Evolutionary conservation across 2,888 invertebrate species (phyloP), one percentile per base, ranked within the genome.

Genomic region (Luperina nickerlii): DNA sequence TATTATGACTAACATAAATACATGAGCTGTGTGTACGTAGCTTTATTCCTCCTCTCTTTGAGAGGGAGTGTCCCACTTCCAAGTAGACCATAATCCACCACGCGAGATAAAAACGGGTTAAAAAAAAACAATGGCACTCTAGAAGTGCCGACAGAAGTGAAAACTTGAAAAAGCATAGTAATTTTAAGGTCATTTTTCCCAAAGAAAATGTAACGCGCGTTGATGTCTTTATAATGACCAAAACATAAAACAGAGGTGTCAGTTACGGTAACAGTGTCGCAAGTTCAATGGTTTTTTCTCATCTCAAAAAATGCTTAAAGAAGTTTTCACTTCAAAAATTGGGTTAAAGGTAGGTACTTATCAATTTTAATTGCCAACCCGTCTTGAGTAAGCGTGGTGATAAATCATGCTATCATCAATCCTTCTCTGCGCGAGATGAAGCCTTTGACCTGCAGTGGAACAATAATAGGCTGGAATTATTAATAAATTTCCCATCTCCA

Each of bases 1-100:
- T 88, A 83, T 69, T 88, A 84, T 75, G 81, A 85, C 88, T 90
- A 90, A 83, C 69, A 90, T 84, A 84, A 86, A 90, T 89, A 82
- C 24, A 54, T 57, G 57, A 70, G 65, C n/a, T 69, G 65, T 81
- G 72, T 66, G 27, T 84, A 66, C 84, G 27, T 51, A 45, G 27
- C 1, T 80, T 60, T 69, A 79, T 79, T 48, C 15, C 24, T 45
- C 8, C 8, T 27, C 27, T 62, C 6, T 57, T 57, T 15, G 8
- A 83, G 51, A 75, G 51, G 6, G 20, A n/a, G 24, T 57, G 63
- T 11, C 24, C 7, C 45, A 18, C 51, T 42, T 8, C 5, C 15
- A 24, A 65, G 11, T 27, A 15, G 27, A 18, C 27, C 62, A 7
- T 18, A 32, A 27, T 63, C 7, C 7, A 13, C 27, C 8, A 27